Percentiles rank a stretch among this genome's conserved stretches.
phyloP scores from a whole-genome alignment of 1,140 invertebrate species.

The Neodiprion fabricii region DNA sequence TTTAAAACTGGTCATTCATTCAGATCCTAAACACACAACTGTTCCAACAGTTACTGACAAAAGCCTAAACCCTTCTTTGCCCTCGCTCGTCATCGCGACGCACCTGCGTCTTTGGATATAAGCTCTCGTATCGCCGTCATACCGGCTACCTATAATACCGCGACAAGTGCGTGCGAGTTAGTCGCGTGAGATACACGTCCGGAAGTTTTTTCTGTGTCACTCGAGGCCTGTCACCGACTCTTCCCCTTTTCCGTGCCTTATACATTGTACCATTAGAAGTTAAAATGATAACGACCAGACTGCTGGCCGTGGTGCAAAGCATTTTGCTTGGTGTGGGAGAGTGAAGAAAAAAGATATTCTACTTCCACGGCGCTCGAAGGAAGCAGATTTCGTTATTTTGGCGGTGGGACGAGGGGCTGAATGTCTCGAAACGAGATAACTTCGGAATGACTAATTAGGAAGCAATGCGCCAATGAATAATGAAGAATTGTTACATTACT shows the following conservation, averaged over 20 bases:
- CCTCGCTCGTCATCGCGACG: background rate
- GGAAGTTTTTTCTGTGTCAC: constrained; percentile 6
- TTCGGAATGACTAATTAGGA: constrained; percentile 4
- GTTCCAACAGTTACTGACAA: background rate
- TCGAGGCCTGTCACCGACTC: constrained; percentile 12
- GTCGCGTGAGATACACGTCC: background rate
- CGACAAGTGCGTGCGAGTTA: background rate
- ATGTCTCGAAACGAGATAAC: background rate
- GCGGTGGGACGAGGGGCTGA: background rate
- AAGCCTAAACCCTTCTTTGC: background rate
- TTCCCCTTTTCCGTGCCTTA: background rate
- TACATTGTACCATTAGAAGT: background rate
- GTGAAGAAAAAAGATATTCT: too few species aligned
- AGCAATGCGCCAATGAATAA: constrained; percentile 2
- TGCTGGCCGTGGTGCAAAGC: too few species aligned
- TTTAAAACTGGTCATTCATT: background rate
- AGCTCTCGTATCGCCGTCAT: constrained; percentile 9
- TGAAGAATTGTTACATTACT: background rate
- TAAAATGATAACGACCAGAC: background rate
- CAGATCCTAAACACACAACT: background rate
- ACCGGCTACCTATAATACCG: background rate
- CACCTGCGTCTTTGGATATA: background rate
- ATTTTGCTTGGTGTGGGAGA: too few species aligned
- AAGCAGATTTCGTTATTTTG: background rate
- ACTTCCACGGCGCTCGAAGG: too few species aligned